Conservation (phyloP, 2,113 vertebrate species). For the Galbula dea region DNA sequence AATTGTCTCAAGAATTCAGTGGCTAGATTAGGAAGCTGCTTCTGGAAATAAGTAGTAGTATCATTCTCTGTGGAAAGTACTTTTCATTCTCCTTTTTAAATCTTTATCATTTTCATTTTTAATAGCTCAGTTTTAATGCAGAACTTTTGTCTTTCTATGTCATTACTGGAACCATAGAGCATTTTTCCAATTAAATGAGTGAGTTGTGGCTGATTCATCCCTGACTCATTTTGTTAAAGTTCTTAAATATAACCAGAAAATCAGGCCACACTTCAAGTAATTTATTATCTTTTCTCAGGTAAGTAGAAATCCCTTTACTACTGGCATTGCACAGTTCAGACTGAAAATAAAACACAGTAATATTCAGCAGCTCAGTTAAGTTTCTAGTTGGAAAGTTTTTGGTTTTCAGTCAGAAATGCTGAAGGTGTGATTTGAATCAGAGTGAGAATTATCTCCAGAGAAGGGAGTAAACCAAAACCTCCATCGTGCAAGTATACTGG, state of each 20-base stretch:
- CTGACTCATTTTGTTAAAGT: conserved; percentile 12
- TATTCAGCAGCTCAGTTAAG: background rate
- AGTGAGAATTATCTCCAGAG: background rate
- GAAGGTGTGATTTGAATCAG: background rate
- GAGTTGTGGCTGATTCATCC: conserved; percentile 4
- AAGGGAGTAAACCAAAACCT: background rate
- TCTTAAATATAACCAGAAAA: conserved; percentile 3
- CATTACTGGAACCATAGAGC: background rate
- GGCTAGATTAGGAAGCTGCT: background rate
- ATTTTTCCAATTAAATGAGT: background rate
- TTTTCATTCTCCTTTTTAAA: background rate
- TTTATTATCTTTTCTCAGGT: background rate
- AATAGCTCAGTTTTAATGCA: background rate
- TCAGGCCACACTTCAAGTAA: background rate
- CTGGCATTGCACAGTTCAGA: background rate
- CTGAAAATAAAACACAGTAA: background rate
- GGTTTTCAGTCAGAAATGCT: background rate
- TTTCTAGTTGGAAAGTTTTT: background rate
- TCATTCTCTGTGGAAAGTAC: background rate
- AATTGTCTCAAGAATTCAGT: background rate
- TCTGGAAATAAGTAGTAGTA: background rate
- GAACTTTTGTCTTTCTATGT: background rate
- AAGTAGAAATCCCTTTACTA: background rate
- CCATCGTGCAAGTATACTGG: background rate
- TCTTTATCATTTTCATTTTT: background rate